Evolutionary conservation across 2,797 vertebrate genomes (phyloP).

Genomic region (Buceros bicornis): DNA sequence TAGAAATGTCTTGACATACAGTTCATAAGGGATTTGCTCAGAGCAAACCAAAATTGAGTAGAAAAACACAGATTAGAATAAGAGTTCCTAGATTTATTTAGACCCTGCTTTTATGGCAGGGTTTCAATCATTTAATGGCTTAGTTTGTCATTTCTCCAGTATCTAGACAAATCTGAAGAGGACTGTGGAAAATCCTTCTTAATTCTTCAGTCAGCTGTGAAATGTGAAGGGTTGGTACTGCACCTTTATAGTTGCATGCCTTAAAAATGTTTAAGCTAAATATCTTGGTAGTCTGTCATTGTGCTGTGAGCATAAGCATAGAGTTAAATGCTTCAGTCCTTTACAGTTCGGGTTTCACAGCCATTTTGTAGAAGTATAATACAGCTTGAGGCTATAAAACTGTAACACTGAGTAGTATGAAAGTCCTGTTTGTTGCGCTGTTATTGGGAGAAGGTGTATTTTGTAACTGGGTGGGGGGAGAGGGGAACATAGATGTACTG

Average conservation of each 20-base stretch:
- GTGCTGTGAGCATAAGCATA: neutral
- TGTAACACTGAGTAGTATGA: neutral
- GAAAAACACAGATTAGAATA: neutral
- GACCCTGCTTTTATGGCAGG: neutral
- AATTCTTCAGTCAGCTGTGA: neutral
- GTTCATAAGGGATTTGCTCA: conserved; percentile 46
- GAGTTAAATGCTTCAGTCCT: neutral
- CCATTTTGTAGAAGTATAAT: neutral
- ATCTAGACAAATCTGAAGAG: neutral
- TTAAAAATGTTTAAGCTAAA: neutral
- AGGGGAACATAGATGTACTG: neutral
- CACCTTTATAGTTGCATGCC: neutral
- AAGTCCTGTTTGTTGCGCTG: neutral
- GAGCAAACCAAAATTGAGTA: conserved; percentile 16
- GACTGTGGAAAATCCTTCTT: neutral
- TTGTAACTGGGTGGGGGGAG: neutral
- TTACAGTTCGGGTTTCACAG: neutral
- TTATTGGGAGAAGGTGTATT: neutral
- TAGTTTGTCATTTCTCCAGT: neutral
- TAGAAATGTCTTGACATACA: conserved; percentile 11
- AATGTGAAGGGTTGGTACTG: neutral
- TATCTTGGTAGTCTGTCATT: neutral
- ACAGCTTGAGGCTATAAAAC: neutral
- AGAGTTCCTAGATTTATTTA: conserved; percentile 8
- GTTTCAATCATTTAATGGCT: neutral